Evolutionary conservation across 2,113 vertebrate genomes (phyloP).

Genomic region (Oncorhynchus nerka): DNA sequence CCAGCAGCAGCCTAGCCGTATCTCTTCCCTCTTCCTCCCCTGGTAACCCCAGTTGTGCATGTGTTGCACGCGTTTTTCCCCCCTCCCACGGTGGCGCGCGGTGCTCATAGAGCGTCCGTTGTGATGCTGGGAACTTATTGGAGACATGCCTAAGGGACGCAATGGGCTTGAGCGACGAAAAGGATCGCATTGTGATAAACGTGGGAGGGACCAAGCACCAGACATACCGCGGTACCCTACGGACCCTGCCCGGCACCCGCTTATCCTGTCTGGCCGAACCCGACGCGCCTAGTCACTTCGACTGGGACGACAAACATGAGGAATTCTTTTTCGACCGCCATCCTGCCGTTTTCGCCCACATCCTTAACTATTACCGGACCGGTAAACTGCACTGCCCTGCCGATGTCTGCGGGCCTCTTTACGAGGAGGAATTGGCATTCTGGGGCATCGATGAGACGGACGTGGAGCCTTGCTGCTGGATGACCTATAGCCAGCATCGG

Average conservation of each 20-base stretch:
- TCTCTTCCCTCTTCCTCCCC: conserved; percentile 18
- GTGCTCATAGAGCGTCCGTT: conserved; percentile 13
- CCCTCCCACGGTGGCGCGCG: not conserved
- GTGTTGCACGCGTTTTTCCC: conserved; percentile 21
- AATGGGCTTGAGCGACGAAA: conserved; percentile 88
- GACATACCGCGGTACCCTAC: conserved; percentile 91
- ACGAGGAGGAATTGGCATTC: conserved; percentile 88
- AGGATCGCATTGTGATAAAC: conserved; percentile 92
- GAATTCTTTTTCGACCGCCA: conserved; percentile 92
- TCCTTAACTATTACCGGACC: conserved; percentile 90
- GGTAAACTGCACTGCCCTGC: conserved; percentile 91
- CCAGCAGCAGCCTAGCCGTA: conserved; percentile 34
- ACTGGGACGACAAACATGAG: conserved; percentile 85
- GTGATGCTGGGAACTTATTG: conserved; percentile 37
- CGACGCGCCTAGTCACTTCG: conserved; percentile 89
- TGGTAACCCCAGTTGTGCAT: conserved; percentile 24
- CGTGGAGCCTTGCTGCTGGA: conserved; percentile 92
- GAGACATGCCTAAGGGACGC: conserved; percentile 80
- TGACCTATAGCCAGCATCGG: conserved; percentile 89
- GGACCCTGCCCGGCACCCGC: conserved; percentile 87
- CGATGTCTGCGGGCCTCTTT: conserved; percentile 88
- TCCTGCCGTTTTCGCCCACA: conserved; percentile 88
- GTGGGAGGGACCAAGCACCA: conserved; percentile 91
- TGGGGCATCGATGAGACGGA: conserved; percentile 93
- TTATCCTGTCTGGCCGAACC: conserved; percentile 90